Evolutionary conservation across 2,888 invertebrate genomes (phyloP), one percentile per base, ranked within the genome.

Genomic region (Cheilosia variabilis): DNA sequence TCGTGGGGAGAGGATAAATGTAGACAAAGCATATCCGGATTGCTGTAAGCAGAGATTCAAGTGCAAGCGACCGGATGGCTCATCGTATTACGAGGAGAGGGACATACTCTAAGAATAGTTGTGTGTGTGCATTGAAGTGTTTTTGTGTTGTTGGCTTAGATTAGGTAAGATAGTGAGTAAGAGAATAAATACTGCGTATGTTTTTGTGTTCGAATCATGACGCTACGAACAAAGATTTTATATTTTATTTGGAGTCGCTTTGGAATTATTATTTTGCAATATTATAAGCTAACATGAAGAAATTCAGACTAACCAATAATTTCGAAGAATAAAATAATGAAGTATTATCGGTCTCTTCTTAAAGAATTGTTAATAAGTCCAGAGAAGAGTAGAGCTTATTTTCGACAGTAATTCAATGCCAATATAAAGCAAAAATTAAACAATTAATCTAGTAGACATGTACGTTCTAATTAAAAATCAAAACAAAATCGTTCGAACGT

Each of bases 11-110:
- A 89, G 92, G 71, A 88, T 91, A 9, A 76, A 89, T 71, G 73
- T 86, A 0, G 89, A 89, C 50, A 89, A 91, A 34, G 90, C 90
- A 22, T 91, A 90, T 72, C 91, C 91, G 7, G 89, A 90, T 15
- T 91, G 91, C 84, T 91, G 91, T 76, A 89, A 90, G 43, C 87
- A 91, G 22, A 88, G 88, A 37, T 91, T 91, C 87, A 91, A 91
- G 66, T 91, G 91, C 87, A 91, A 90, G 71, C 77, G 89, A 27
- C 58, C 88, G 4, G 89, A 89, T 57, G 90, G 89, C 34, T 88
- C 88, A 13, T 88, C 91, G 17, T 91, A 88, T 43, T 91, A 88
- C 50, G 89, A 91, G 55, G 91, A 91, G 31, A 88, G 87, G 37
- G 89, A 91, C 69, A 50, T 66, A 15, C 2, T 66, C 31, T 80